Evolutionary conservation across 2,113 vertebrate genomes (phyloP).

Genomic region (Lichenostomus cassidix): DNA sequence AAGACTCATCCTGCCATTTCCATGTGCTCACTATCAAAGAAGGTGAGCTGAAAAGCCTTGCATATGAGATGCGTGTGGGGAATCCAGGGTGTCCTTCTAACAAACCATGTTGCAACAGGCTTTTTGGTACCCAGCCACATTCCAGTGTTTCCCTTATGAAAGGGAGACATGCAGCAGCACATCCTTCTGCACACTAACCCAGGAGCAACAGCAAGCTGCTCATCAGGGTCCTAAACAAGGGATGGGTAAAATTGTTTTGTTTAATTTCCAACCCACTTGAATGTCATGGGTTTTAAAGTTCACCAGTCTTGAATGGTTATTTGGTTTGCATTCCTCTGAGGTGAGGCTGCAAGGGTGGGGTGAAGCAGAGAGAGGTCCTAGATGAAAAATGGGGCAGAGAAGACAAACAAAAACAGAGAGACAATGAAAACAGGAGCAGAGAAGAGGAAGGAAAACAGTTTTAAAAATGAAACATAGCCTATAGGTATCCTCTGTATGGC

Average conservation of each 20-base stretch:
- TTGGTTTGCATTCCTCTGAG: conserved; percentile 58
- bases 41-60: conserved; percentile 25
- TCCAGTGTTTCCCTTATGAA: conserved; percentile 65
- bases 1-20: conserved; percentile 43
- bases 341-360: conserved; percentile 54
- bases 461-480: neutral
- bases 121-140: conserved; percentile 48
- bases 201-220: conserved; percentile 26
- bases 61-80: neutral
- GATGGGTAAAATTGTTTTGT: conserved; percentile 55
- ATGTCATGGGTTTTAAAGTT: conserved; percentile 61
- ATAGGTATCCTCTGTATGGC: neutral
- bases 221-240: conserved; percentile 31
- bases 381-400: conserved; percentile 39
- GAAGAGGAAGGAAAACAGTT: neutral
- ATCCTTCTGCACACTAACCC: conserved; percentile 5
- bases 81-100: conserved; percentile 45
- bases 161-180: conserved; percentile 47
- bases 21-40: conserved; percentile 16
- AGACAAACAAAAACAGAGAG: conserved; percentile 35
- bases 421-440: neutral
- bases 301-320: conserved; percentile 37
- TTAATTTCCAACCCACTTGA: conserved; percentile 57
- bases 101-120: conserved; percentile 39
- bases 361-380: neutral